Conservation (phyloP, 2,888 invertebrate genomes). For the Antheraea assamensis region DNA sequence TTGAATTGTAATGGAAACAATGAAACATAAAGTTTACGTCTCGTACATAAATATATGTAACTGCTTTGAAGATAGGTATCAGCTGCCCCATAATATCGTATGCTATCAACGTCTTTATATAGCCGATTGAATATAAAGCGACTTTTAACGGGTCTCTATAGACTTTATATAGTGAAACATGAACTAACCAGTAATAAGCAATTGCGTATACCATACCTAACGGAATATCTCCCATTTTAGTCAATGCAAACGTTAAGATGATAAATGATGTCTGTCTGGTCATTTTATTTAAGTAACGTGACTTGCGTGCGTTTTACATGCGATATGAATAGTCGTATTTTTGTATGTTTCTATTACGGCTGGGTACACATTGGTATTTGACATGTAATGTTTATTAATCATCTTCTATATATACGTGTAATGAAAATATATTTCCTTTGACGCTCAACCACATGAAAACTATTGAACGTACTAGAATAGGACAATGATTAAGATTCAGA, state of each 20-base stretch:
- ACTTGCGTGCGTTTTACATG: conserved; percentile 9
- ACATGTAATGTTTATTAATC: too few species aligned
- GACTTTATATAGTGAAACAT: not conserved
- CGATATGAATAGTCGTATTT: conserved; percentile 2
- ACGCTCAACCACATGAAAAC: too few species aligned
- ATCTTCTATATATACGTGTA: too few species aligned
- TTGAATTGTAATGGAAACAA: not conserved
- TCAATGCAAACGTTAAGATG: conserved; percentile 21
- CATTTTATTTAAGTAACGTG: conserved; percentile 23
- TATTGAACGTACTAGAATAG: too few species aligned
- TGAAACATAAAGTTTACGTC: not conserved
- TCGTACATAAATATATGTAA: not conserved
- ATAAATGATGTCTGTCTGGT: conserved; percentile 22
- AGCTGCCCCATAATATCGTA: not conserved
- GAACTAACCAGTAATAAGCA: conserved; percentile 3
- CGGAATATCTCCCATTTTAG: conserved; percentile 31
- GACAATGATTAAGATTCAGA: too few species aligned
- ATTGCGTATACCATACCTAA: conserved; percentile 26
- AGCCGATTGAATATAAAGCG: conserved; percentile 1
- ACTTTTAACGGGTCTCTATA: not conserved
- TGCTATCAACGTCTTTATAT: conserved; percentile 3
- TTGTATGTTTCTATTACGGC: not conserved
- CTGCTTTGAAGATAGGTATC: not conserved
- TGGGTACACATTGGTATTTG: too few species aligned
- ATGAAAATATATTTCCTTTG: too few species aligned